These are phyloP conservation scores for Lapara coniferarum DNA, from an alignment of 2,888 invertebrate genomes.

Conservation along the genomic window DNA sequence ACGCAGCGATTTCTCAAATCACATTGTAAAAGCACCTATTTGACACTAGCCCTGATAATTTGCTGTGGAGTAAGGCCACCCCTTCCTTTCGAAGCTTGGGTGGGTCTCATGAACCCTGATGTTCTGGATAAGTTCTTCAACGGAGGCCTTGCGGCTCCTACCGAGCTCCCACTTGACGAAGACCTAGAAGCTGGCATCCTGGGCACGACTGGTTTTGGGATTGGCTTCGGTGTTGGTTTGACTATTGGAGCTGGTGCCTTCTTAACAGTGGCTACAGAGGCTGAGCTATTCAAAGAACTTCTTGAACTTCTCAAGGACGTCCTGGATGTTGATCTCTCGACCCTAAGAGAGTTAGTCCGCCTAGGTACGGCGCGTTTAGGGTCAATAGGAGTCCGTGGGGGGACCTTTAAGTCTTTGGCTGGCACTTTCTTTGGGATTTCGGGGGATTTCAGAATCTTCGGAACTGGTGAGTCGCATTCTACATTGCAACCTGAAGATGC, in stretches of 20 bases:
- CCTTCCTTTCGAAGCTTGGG: conserved; percentile 92
- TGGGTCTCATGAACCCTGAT: conserved; percentile 93
- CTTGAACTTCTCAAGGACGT: conserved; percentile 92
- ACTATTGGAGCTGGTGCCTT: conserved; percentile 83
- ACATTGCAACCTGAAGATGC: conserved; percentile 91
- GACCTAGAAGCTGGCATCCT: conserved; percentile 77
- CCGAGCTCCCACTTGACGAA: conserved; percentile 77
- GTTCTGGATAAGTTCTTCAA: conserved; percentile 66
- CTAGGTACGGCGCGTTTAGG: conserved; percentile 65
- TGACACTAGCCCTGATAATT: conserved; percentile 62
- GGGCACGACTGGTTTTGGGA: conserved; percentile 67
- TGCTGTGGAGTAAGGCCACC: conserved; percentile 62
- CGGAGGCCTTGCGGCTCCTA: conserved; percentile 76
- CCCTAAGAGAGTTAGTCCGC: conserved; percentile 79
- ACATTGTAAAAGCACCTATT: conserved; percentile 44
- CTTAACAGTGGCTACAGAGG: conserved; percentile 90
- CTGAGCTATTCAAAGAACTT: conserved; percentile 92
- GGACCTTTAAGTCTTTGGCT: conserved; percentile 78
- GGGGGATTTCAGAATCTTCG: conserved; percentile 68
- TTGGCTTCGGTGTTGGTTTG: conserved; percentile 73
- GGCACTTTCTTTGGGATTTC: conserved; percentile 77
- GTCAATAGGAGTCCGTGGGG: conserved; percentile 60
- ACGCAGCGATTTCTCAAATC: conserved; percentile 17
- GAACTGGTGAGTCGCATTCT: conserved; percentile 82
- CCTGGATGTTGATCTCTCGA: conserved; percentile 90